Percentiles rank a stretch among this genome's conserved stretches.
Evolutionary conservation across 2,113 vertebrate genomes (phyloP).

Genomic region (Anguilla rostrata): DNA sequence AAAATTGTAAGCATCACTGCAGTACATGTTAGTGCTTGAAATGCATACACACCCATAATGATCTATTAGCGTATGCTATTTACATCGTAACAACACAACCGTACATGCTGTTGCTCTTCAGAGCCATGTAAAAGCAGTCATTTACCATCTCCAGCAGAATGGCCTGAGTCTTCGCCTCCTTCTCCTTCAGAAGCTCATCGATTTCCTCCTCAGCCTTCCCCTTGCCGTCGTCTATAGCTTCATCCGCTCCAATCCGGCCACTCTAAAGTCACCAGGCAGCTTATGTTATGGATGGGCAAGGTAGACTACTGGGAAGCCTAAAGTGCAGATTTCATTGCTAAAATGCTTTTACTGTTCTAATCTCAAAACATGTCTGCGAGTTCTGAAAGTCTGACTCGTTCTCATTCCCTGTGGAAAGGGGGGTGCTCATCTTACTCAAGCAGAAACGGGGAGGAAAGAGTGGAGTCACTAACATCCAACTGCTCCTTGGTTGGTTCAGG

Average conservation of each 20-base stretch:
- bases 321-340: too few species aligned
- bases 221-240: conserved; percentile 85
- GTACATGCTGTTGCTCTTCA: background rate
- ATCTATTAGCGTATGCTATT: background rate
- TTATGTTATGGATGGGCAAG: background rate
- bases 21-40: background rate
- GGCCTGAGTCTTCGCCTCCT: conserved; percentile 93
- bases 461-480: conserved; percentile 80
- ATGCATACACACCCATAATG: background rate
- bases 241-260: conserved; percentile 95
- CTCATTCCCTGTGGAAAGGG: background rate
- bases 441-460: background rate
- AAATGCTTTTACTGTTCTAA: too few species aligned
- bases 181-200: conserved; percentile 89
- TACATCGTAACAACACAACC: background rate
- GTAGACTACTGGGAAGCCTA: background rate
- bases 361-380: background rate
- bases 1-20: background rate
- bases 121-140: background rate
- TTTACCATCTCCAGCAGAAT: conserved; percentile 95
- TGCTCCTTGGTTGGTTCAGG: conserved; percentile 93
- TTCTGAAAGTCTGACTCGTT: background rate
- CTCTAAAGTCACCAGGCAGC: conserved; percentile 69
- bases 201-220: conserved; percentile 82
- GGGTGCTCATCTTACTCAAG: background rate